Evolutionary conservation across 1,140 invertebrate genomes (phyloP).

Genomic region (Paralvinella palmiformis): DNA sequence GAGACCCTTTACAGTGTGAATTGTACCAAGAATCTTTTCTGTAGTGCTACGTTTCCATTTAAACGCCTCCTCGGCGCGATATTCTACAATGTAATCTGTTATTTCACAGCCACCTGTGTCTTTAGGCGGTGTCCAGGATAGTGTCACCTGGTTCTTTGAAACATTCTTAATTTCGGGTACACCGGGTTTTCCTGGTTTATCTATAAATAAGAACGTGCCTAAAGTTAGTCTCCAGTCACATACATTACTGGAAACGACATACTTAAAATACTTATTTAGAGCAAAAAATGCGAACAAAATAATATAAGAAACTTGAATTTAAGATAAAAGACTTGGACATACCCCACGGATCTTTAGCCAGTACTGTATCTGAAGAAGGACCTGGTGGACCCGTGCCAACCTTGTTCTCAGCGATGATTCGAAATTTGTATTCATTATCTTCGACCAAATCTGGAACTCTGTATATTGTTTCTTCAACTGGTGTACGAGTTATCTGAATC

Average conservation of each 20-base stretch:
- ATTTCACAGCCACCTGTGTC: slow-evolving; percentile 60
- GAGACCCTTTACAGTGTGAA: slow-evolving; percentile 24
- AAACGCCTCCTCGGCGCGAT: slow-evolving; percentile 72
- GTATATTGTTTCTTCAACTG: slow-evolving; percentile 65
- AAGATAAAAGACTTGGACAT: slow-evolving; percentile 20
- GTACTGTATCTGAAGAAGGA: slow-evolving; percentile 77
- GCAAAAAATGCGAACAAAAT: too few species aligned
- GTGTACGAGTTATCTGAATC: slow-evolving; percentile 58
- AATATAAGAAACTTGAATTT: not conserved
- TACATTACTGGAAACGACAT: not conserved
- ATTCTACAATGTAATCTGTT: slow-evolving; percentile 79
- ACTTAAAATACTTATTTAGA: too few species aligned
- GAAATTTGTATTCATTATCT: slow-evolving; percentile 88
- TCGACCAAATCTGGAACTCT: slow-evolving; percentile 62
- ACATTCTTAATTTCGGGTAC: slow-evolving; percentile 86
- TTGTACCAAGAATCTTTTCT: slow-evolving; percentile 58
- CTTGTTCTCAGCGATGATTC: slow-evolving; percentile 87
- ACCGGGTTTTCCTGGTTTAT: slow-evolving; percentile 80
- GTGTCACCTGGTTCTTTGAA: slow-evolving; percentile 83
- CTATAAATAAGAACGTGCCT: too few species aligned
- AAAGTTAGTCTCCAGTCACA: slow-evolving; percentile 6
- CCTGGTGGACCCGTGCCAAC: slow-evolving; percentile 84
- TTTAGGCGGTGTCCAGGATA: slow-evolving; percentile 69
- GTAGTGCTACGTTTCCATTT: slow-evolving; percentile 37
- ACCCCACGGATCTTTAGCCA: slow-evolving; percentile 92